Percentiles rank a stretch among this genome's conserved stretches.
Evolutionary conservation across 2,888 invertebrate species (phyloP).

Genomic region (Rutpela maculata): DNA sequence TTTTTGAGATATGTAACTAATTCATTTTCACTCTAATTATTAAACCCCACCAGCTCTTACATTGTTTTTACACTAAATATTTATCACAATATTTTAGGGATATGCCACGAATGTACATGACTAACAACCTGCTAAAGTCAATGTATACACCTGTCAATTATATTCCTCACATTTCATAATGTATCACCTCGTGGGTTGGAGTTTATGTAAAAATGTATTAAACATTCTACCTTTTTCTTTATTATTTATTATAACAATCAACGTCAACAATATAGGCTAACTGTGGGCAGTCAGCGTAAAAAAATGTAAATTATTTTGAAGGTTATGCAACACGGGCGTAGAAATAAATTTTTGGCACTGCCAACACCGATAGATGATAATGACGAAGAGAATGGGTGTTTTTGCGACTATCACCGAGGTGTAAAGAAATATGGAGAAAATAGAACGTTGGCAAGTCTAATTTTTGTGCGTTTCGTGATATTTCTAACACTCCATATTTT

Average conservation of each 20-base stretch:
- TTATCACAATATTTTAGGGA: neutral
- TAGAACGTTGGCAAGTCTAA: too few relatives aligned
- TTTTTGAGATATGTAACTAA: too few relatives aligned
- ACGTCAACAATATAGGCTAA: neutral
- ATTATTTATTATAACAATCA: constrained; percentile 10
- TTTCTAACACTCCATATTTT: too few relatives aligned
- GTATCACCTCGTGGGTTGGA: neutral
- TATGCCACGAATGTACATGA: too few relatives aligned
- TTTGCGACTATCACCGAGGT: too few relatives aligned
- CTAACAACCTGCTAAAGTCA: neutral
- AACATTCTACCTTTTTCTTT: constrained; percentile 12
- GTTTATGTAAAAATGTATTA: constrained; percentile 3
- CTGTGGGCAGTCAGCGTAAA: neutral
- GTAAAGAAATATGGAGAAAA: too few relatives aligned
- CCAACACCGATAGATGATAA: too few relatives aligned
- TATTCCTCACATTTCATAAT: neutral
- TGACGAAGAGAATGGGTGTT: too few relatives aligned
- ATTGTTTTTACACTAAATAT: neutral
- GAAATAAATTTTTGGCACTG: neutral
- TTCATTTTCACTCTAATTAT: too few relatives aligned
- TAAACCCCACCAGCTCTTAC: neutral
- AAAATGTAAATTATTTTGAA: constrained; percentile 1
- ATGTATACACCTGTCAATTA: neutral
- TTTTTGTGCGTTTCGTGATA: too few relatives aligned
- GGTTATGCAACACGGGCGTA: neutral